Evolutionary conservation across 2,888 invertebrate species (phyloP).

Genomic region (Thera britannica): DNA sequence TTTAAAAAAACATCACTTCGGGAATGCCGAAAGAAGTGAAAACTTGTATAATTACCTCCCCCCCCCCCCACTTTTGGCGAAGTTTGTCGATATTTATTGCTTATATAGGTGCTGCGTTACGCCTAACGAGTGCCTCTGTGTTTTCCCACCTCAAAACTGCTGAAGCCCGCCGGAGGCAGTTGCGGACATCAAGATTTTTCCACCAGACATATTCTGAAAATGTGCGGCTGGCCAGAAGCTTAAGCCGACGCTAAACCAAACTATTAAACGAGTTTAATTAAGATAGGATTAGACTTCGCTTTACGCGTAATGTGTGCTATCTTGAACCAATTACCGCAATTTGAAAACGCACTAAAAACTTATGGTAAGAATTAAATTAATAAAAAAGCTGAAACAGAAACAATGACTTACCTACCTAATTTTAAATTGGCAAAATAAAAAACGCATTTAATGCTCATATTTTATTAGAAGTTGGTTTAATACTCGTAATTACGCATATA

Average conservation of each 20-base stretch:
- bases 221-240: neutral
- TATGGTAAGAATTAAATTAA: constrained; percentile 9
- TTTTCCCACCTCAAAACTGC: too few relatives aligned
- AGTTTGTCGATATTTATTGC: too few relatives aligned
- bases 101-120: too few relatives aligned
- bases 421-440: constrained; percentile 4
- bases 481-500: constrained; percentile 42
- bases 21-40: too few relatives aligned
- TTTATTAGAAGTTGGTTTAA: constrained; percentile 34
- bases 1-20: too few relatives aligned
- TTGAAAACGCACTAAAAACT: constrained; percentile 33
- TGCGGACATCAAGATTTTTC: too few relatives aligned
- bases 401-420: neutral
- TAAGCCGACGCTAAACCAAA: neutral
- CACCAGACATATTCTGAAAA: too few relatives aligned
- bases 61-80: too few relatives aligned
- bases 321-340: constrained; percentile 56
- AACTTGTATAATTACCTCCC: too few relatives aligned
- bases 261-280: constrained; percentile 4
- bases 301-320: constrained; percentile 59
- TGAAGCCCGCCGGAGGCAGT: too few relatives aligned
- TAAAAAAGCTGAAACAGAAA: neutral
- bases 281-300: constrained; percentile 46
- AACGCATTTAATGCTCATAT: constrained; percentile 47
- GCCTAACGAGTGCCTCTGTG: too few relatives aligned